A percentile compares a stretch with the other conserved stretches of the same genome.
Evolutionary conservation across 1,140 invertebrate species (phyloP).

Genomic region (Drosophila sproati): DNA sequence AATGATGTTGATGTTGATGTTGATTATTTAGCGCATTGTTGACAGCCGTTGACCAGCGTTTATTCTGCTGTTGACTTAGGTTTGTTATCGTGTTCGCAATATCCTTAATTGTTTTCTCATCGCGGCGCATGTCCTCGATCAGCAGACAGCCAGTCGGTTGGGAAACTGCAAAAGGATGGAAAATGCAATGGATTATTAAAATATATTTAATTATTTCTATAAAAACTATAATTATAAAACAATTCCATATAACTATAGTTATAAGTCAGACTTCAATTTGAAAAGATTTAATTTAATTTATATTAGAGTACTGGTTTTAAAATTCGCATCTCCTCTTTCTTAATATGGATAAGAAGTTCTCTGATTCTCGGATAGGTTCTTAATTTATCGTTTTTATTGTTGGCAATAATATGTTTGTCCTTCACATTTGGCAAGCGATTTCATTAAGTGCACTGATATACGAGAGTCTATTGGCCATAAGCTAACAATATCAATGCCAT

Average conservation of each 20-base stretch:
- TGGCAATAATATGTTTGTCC: not conserved
- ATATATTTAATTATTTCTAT: not conserved
- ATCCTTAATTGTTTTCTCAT: constrained; percentile 82
- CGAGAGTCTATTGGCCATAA: constrained; percentile 39
- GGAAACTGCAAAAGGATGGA: constrained; percentile 54
- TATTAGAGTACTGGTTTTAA: too few relatives aligned
- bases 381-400: not conserved
- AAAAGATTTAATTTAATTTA: too few relatives aligned
- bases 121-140: constrained; percentile 80
- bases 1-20: constrained; percentile 57
- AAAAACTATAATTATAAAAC: too few relatives aligned
- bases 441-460: constrained; percentile 60
- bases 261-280: too few relatives aligned
- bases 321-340: too few relatives aligned
- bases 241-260: too few relatives aligned
- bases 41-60: constrained; percentile 75
- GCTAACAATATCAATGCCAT: constrained; percentile 61
- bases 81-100: constrained; percentile 84
- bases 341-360: not conserved
- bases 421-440: constrained; percentile 30
- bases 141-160: constrained; percentile 73
- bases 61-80: constrained; percentile 82
- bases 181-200: not conserved
- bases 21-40: constrained; percentile 81
- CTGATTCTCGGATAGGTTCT: not conserved